These are phyloP conservation scores for Xiphydria camelus DNA, from an alignment of 2,888 invertebrate species.

Conservation along the genomic window DNA sequence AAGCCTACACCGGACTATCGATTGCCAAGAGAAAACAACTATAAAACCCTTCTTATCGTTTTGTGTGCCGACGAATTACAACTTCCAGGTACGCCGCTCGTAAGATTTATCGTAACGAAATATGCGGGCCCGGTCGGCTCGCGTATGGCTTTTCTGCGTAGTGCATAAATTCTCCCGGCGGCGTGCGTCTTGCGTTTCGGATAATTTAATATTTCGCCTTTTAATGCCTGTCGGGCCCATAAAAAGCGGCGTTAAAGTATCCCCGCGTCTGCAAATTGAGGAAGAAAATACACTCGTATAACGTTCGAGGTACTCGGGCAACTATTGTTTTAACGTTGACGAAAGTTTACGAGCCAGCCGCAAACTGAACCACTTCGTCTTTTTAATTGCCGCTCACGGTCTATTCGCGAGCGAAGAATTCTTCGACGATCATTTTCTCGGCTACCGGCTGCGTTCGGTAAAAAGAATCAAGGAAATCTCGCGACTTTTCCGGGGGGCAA, in stretches of 20 bases:
- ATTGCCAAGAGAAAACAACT: conserved; percentile 3
- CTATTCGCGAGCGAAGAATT: conserved; percentile 6
- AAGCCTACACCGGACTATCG: too few species aligned
- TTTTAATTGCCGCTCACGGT: conserved; percentile 3
- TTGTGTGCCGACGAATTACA: conserved; percentile 19
- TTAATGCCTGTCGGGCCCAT: conserved; percentile 4
- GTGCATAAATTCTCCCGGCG: conserved; percentile 30
- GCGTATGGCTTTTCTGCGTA: conserved; percentile 11
- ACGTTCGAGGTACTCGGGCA: conserved; percentile 8
- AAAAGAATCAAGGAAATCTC: too few species aligned
- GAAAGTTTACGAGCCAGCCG: conserved; percentile 15
- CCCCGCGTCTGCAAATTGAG: conserved; percentile 1
- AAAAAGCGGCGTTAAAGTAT: not conserved
- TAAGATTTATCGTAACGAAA: conserved; percentile 33
- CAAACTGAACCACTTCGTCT: conserved; percentile 7
- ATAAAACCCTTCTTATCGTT: conserved; percentile 17
- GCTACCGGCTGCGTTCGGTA: too few species aligned
- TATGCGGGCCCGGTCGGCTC: conserved; percentile 1
- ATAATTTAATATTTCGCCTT: conserved; percentile 33
- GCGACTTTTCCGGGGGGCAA: too few species aligned
- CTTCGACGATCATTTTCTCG: conserved; percentile 2
- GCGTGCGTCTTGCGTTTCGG: conserved; percentile 15
- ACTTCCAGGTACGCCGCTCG: conserved; percentile 13
- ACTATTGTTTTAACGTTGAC: conserved; percentile 20
- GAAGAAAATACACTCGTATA: conserved; percentile 3